Evolutionary conservation across 1,140 invertebrate species (phyloP).

Genomic region (Drosophila watanabei): DNA sequence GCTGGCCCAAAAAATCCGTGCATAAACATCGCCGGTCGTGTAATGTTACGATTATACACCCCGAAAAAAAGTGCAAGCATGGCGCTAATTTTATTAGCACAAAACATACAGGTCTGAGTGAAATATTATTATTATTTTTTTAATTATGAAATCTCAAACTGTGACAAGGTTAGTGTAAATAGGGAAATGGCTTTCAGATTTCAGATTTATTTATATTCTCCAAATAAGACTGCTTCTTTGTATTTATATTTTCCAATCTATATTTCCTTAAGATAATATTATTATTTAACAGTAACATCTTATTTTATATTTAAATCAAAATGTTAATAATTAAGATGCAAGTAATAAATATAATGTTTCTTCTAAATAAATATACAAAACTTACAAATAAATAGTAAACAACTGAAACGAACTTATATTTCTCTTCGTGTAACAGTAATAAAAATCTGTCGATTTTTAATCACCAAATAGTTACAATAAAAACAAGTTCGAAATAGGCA

Average conservation of each 20-base stretch:
- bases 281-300: too few species aligned
- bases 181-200: background rate
- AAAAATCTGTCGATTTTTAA: constrained; percentile 19
- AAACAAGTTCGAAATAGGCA: background rate
- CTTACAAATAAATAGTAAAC: background rate
- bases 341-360: too few species aligned
- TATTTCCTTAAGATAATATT: background rate
- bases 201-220: too few species aligned
- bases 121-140: background rate
- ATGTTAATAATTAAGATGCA: too few species aligned
- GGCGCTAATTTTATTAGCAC: constrained; percentile 1
- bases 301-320: too few species aligned
- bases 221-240: background rate
- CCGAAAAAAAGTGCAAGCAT: constrained; percentile 9
- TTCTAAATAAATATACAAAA: background rate
- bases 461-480: constrained; percentile 16
- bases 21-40: constrained; percentile 64
- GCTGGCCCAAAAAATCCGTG: constrained; percentile 50
- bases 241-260: background rate
- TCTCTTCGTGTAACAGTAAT: background rate
- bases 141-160: background rate
- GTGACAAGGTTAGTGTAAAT: background rate
- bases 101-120: background rate
- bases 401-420: background rate
- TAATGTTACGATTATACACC: constrained; percentile 38